Evolutionary conservation across 2,888 invertebrate genomes (phyloP), one percentile per base, ranked within the genome.

Genomic region (Phortica magna): DNA sequence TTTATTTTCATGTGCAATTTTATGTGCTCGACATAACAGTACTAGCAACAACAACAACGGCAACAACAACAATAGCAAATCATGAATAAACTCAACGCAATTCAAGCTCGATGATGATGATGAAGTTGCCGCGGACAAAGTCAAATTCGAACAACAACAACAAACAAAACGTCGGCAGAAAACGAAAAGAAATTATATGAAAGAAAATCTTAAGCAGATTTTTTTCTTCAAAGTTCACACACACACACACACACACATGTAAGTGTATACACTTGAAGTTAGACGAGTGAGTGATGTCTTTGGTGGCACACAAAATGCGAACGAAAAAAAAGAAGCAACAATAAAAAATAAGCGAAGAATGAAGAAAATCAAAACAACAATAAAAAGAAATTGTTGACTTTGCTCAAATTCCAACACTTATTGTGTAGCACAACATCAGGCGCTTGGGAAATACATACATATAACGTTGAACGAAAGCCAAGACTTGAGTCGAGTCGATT

Each of bases 1-100:
- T 87, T 88, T 88, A 82, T 82, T 89, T 84, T 83, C 83, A 84
- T 83, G 80, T 82, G 82, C 81, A 80, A 81, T 87, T 82, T 83
- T 83, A 83, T 84, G 84, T 80, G 83, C 82, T 80, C 77, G 48
- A 42, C 67, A 74, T 73, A 80, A 77, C 64, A 76, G 72, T 57
- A 81, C 31, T 55, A 14, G 41, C 41, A 2, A 57, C 39, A 31
- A 41, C 4, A 68, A n/a, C 57, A 42, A 76, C 64, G 67, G 80
- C 78, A 39, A 41, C 55, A 68, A 17, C 5, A 59, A 59, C 68
- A 53, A 39, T 78, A 83, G 78, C 81, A 76, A 80, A 77, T 83
- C 78, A 76, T 76, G 76, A 77, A 80, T 78, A 77, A 77, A 77
- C 55, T 76, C 80, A 77, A 77, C 75, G 78, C 74, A 42, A 73